phyloP scores from a whole-genome alignment of 1,140 invertebrate species.

The Ephestia elutella region DNA sequence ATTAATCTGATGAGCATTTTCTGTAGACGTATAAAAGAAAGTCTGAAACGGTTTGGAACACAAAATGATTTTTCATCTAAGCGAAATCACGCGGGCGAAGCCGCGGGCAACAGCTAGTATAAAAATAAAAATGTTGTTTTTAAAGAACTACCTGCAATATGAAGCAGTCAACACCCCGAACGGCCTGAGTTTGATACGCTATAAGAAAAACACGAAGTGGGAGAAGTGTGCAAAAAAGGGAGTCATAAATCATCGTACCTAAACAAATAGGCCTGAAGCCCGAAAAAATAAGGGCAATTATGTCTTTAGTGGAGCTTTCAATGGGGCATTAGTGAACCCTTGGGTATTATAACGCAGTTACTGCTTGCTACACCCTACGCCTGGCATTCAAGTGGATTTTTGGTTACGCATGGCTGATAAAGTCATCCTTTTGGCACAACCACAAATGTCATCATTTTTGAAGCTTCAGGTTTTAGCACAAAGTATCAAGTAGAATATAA shows the following conservation, averaged over 20 bases:
- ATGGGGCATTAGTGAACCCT: constrained; percentile 23
- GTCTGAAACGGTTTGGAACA: no score
- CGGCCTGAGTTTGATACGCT: background rate
- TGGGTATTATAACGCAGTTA: constrained; percentile 14
- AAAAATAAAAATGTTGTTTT: no score
- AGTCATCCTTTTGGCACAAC: constrained; percentile 2
- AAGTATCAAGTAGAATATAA: no score
- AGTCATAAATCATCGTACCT: constrained; percentile 19
- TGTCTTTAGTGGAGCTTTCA: constrained; percentile 24
- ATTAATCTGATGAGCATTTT: no score
- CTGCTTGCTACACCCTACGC: background rate
- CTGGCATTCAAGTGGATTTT: constrained; percentile 1
- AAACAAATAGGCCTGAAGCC: constrained; percentile 18
- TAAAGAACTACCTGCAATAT: background rate
- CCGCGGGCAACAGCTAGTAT: no score
- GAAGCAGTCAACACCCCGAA: background rate
- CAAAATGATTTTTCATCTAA: no score
- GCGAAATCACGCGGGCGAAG: no score
- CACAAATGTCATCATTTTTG: background rate
- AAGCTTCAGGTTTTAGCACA: no score
- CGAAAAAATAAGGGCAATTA: constrained; percentile 27
- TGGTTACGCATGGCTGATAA: constrained; percentile 15
- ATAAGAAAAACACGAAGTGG: constrained; percentile 16
- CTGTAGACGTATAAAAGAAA: no score
- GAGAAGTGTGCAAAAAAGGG: constrained; percentile 12